Percentiles rank a stretch among this genome's conserved stretches.
Evolutionary conservation across 2,113 vertebrate genomes (phyloP).

Genomic region (Myotis brandtii): DNA sequence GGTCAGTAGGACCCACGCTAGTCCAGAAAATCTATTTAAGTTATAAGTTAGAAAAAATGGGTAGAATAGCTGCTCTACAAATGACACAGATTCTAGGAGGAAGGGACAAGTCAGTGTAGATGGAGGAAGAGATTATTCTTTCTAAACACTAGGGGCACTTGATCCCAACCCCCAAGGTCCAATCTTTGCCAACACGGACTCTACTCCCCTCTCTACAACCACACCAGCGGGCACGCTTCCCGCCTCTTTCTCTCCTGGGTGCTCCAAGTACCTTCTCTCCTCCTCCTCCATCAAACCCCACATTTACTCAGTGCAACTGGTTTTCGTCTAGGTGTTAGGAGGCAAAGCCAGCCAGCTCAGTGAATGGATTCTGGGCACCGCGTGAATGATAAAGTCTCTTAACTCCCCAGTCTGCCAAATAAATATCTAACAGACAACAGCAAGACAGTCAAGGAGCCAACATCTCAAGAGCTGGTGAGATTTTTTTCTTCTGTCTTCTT

Average conservation of each 20-base stretch:
- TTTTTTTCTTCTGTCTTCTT: not conserved
- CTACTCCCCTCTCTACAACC: fast-evolving
- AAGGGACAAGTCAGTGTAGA: not conserved
- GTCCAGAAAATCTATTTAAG: not conserved
- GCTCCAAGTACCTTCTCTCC: not conserved
- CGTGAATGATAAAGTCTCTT: not conserved
- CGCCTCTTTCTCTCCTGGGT: not conserved
- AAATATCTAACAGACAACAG: not conserved
- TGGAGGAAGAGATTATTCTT: not conserved
- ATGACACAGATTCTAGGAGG: not conserved
- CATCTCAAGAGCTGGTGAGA: not conserved
- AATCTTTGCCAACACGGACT: not conserved
- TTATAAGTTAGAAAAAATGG: not conserved
- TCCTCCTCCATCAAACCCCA: not conserved
- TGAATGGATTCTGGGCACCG: not conserved
- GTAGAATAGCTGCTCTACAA: not conserved
- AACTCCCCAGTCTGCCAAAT: not conserved
- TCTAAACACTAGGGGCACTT: not conserved
- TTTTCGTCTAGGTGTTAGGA: not conserved
- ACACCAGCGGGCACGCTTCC: not conserved
- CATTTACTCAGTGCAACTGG: not conserved
- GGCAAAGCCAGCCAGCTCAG: not conserved
- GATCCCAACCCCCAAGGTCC: not conserved
- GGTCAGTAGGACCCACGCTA: not conserved
- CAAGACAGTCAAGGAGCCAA: not conserved